Conservation (phyloP, 1,140 invertebrate genomes). For the Helicorthomorpha holstii region DNA sequence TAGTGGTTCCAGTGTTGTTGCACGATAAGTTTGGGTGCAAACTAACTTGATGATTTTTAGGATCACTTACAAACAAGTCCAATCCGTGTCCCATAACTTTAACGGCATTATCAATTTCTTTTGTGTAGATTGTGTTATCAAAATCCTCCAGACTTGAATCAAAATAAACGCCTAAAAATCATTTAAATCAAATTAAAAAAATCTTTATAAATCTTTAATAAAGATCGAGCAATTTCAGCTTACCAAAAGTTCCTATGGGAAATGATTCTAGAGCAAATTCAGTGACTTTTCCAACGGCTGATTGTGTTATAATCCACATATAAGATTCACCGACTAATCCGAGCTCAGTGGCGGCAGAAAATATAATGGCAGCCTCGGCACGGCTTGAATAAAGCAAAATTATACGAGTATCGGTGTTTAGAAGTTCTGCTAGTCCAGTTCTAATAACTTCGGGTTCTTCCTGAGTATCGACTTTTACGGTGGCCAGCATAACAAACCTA, state of each 20-base stretch:
- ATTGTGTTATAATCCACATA: slow-evolving; percentile 90
- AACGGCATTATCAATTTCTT: slow-evolving; percentile 71
- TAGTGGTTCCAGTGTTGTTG: slow-evolving; percentile 45
- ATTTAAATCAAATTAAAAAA: background rate
- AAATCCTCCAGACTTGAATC: slow-evolving; percentile 37
- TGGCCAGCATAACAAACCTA: background rate
- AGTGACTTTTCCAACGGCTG: slow-evolving; percentile 52
- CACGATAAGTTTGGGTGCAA: slow-evolving; percentile 66
- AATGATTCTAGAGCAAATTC: slow-evolving; percentile 56
- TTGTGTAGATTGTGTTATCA: slow-evolving; percentile 53
- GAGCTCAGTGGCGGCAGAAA: slow-evolving; percentile 57
- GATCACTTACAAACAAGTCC: slow-evolving; percentile 62
- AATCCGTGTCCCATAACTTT: slow-evolving; percentile 81
- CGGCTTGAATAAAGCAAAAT: slow-evolving; percentile 82
- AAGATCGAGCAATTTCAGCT: slow-evolving; percentile 29
- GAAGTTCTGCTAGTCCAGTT: slow-evolving; percentile 42
- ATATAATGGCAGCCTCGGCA: slow-evolving; percentile 66
- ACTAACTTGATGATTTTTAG: slow-evolving; percentile 37
- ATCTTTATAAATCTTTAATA: too few relatives aligned
- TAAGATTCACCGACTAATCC: slow-evolving; percentile 85
- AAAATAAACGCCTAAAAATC: slow-evolving; percentile 46
- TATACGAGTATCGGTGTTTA: slow-evolving; percentile 78
- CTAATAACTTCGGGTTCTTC: background rate
- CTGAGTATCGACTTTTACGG: background rate
- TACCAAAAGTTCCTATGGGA: slow-evolving; percentile 82